Conservation (phyloP, 1,140 invertebrate genomes). For the Mylabris phalerata region DNA sequence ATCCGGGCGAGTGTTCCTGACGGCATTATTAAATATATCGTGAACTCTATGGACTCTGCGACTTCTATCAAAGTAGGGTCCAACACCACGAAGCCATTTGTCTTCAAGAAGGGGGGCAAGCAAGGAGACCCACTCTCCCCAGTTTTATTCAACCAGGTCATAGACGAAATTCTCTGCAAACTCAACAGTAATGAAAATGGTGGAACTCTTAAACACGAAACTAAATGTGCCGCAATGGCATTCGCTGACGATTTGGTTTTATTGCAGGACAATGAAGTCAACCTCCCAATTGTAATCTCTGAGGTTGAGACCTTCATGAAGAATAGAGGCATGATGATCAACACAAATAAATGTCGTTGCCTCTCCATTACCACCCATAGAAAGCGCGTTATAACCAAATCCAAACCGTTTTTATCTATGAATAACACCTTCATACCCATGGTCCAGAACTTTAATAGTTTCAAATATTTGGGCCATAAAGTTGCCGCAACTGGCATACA, state of each 20-base stretch:
- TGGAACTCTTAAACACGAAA: conserved; percentile 5
- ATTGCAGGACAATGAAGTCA: conserved; percentile 17
- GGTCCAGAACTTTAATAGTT: not conserved
- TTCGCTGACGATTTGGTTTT: conserved; percentile 43
- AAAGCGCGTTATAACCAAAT: not conserved
- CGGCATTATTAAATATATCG: conserved; percentile 12
- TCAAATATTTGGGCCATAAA: not conserved
- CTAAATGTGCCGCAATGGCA: conserved; percentile 29
- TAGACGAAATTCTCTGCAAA: conserved; percentile 38
- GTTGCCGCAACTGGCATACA: not conserved
- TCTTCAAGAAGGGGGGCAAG: conserved; percentile 40
- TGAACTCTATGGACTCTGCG: conserved; percentile 11
- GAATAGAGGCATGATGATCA: conserved; percentile 5
- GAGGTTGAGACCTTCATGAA: not conserved
- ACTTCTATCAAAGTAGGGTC: conserved; percentile 14
- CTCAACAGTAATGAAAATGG: conserved; percentile 4
- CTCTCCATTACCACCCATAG: not conserved
- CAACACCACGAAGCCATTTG: conserved; percentile 18
- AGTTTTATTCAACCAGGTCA: conserved; percentile 44
- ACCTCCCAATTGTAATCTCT: conserved; percentile 5
- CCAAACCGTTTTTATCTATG: not conserved
- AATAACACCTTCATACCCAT: not conserved
- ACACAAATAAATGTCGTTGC: not conserved
- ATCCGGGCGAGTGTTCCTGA: conserved; percentile 22
- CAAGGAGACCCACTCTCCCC: conserved; percentile 47